Evolutionary conservation across 2,797 vertebrate species (phyloP), one percentile per base, ranked within the genome.

Genomic region (Aeoliscus strigatus): DNA sequence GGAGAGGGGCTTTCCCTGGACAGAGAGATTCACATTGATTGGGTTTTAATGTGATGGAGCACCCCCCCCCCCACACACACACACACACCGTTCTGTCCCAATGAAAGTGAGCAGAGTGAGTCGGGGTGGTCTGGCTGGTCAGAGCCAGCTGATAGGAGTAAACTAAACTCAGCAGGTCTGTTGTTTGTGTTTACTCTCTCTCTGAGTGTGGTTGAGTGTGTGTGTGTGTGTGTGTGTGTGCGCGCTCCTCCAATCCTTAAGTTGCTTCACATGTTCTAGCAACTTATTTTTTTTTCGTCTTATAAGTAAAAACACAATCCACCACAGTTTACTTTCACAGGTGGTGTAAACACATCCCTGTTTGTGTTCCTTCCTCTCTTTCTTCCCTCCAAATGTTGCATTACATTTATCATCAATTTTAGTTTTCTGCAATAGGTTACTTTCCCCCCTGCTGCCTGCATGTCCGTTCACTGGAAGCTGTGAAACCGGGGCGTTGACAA

Each of bases 101-200:
- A 66, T 54, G 51, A 56, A 60, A 66, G 60, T 32, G 66, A 69
- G 48, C 70, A 58, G 63, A 39, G 52, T 57, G 58, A 78, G 70
- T 74, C 55, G 52, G 72, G 83, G 84, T 81, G 84, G 81, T 80
- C 71, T 67, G 76, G 66, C 56, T 53, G 68, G 75, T 53, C 78
- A 70, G 57, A 73, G 58, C 58, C 78, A 83, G 76, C 80, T 83
- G 81, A 81, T 81, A 62, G 81, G 77, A 82, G 81, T 82, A 84
- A 87, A 86, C 80, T 79, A 59, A 82, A 69, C 84, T 66, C 85
- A 84, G 85, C 86, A 87, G 83, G 86, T 75, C 77, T 81, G 77
- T 74, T 88, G 85, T 87, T 88, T 84, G 75, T 89, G 87, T 89
- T 90, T 89, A 82, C 75, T 80, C 45, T 82, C 39, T 48, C 39